phyloP scores from a whole-genome alignment of 2,113 vertebrate genomes.

The Leucopsar rothschildi region DNA sequence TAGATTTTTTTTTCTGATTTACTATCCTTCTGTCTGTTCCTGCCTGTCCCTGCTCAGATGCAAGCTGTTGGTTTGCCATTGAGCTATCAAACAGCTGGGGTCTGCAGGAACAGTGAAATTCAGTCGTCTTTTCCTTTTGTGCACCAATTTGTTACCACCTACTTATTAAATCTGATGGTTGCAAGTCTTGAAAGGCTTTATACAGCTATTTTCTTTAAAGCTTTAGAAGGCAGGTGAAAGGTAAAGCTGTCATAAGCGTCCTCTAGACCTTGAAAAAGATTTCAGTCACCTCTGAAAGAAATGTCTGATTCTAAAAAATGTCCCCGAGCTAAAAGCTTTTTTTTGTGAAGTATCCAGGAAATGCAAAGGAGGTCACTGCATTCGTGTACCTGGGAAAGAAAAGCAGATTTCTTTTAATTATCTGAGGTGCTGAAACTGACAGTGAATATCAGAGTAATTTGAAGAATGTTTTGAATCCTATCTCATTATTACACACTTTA shows the following conservation, averaged over 20 bases:
- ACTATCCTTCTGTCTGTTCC: background rate
- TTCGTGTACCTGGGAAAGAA: background rate
- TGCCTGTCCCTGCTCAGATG: background rate
- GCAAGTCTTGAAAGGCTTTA: background rate
- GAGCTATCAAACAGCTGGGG: background rate
- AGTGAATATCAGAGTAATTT: background rate
- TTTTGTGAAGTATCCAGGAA: background rate
- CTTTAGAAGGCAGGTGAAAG: background rate
- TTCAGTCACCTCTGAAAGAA: background rate
- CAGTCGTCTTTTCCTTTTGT: background rate
- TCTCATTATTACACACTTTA: background rate
- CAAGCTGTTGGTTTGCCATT: background rate
- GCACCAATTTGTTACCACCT: background rate
- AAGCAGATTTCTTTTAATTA: background rate
- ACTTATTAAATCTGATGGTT: background rate
- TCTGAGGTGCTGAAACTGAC: background rate
- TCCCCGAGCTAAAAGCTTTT: background rate
- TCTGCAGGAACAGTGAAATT: background rate
- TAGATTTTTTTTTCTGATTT: background rate
- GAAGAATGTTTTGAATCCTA: background rate
- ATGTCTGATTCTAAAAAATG: background rate
- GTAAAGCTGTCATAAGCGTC: background rate
- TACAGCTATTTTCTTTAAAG: background rate
- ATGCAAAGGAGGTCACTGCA: background rate
- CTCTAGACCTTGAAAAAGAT: background rate